phyloP scores from a whole-genome alignment of 1,140 invertebrate genomes.

The Drosophila pachea region DNA sequence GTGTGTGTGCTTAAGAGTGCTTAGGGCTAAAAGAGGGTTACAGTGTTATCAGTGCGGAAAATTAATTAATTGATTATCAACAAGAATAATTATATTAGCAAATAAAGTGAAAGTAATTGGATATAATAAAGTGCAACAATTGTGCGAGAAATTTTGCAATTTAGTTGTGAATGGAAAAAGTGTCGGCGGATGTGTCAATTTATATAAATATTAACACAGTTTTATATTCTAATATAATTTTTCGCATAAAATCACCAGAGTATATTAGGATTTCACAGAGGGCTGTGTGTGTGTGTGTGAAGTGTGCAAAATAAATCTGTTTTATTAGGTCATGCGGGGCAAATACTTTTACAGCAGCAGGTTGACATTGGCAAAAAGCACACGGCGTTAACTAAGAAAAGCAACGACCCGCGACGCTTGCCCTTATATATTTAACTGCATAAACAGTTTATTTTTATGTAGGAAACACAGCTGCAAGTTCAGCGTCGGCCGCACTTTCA shows the following conservation, averaged over 20 bases:
- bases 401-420: conserved; percentile 11
- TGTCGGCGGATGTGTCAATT: conserved; percentile 57
- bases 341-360: conserved; percentile 10
- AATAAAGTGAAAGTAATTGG: conserved; percentile 30
- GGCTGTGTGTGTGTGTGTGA: no score
- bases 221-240: conserved; percentile 11
- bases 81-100: conserved; percentile 16
- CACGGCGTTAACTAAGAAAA: conserved; percentile 27
- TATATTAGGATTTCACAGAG: no score
- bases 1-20: conserved; percentile 3
- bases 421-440: conserved; percentile 53
- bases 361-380: conserved; percentile 19
- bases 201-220: conserved; percentile 27
- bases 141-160: conserved; percentile 20
- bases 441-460: conserved; percentile 73
- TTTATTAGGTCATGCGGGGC: conserved; percentile 36
- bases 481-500: conserved; percentile 47
- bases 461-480: conserved; percentile 62
- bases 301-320: neutral
- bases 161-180: conserved; percentile 36
- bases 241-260: neutral
- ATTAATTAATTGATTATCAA: conserved; percentile 53
- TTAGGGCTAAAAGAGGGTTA: conserved; percentile 11
- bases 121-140: conserved; percentile 19
- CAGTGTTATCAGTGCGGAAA: conserved; percentile 44